Percentiles rank a stretch among this genome's conserved stretches.
phyloP scores from a whole-genome alignment of 2,888 invertebrate species.

The Drosophila paramelanica region DNA sequence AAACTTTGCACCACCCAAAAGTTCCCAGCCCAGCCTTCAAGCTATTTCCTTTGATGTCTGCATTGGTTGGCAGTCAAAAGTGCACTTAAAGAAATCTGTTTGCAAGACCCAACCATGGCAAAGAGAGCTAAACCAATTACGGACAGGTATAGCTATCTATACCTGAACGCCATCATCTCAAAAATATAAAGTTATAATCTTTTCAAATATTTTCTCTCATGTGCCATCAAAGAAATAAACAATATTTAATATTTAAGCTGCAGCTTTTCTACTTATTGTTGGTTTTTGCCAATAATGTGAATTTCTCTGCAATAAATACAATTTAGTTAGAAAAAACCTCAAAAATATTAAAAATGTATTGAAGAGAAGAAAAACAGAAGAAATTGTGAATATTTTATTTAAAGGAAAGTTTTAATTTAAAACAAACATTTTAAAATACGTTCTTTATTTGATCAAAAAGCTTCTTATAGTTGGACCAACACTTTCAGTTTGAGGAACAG shows the following conservation, averaged over 20 bases:
- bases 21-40: background rate
- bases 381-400: too few species aligned
- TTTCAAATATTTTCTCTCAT: background rate
- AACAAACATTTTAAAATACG: too few species aligned
- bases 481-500: background rate
- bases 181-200: background rate
- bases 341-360: too few species aligned
- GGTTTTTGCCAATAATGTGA: too few species aligned
- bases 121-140: constrained; percentile 42
- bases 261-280: too few species aligned
- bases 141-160: background rate
- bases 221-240: background rate
- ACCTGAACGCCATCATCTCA: background rate
- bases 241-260: background rate
- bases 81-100: constrained; percentile 51
- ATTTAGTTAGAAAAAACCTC: too few species aligned
- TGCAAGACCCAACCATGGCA: constrained; percentile 10
- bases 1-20: constrained; percentile 13
- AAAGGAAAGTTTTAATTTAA: too few species aligned
- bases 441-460: background rate
- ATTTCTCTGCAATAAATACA: too few species aligned
- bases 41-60: constrained; percentile 17
- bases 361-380: too few species aligned
- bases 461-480: too few species aligned
- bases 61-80: constrained; percentile 17